Evolutionary conservation across 1,140 invertebrate species (phyloP), one percentile per base, ranked within the genome.

Genomic region (Pseudomyrmex cubaensis): DNA sequence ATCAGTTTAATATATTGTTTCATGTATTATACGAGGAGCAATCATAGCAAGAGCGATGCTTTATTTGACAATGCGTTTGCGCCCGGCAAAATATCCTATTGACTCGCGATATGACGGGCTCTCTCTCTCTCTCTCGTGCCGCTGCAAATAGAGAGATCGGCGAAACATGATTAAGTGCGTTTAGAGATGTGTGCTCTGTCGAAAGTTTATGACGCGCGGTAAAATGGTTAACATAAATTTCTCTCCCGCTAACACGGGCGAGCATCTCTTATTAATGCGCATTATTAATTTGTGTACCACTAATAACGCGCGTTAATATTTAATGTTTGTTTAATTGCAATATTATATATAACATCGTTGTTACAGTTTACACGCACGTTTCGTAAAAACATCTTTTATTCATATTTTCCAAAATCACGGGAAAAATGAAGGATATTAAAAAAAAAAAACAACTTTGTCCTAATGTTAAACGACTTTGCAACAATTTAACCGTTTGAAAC

Each of bases 131-230:
- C n/a, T 44, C 63, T 64, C 74, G 35, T 7, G 13, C n/a, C 13
- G 44, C 13, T 44, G 48, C 25, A 77, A 77, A 77, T 22, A 77
- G 46, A 7, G 48, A 35, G 22, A 64, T 67, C 63, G 35, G 52
- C 17, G 20, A 2, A 46, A 78, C 63, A 64, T 67, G 63, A 69
- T 78, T 64, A 57, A 78, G 50, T 20, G 52, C 46, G 35, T 46
- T 78, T 69, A 57, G 44, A 78, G 35, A 17, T 46, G 56, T 22
- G 48, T 35, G 62, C 0, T 10, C 25, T 7, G 63, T 35, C 4
- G 35, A 78, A 67, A 69, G 13, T 78, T 69, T 69, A 78, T 57
- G 35, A 59, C 50, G 50, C 35, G 35, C 62, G 25, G 22, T 46
- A 13, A 57, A 56, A 78, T 44, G 17, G 10, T 69, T 35, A 46